Evolutionary conservation across 2,113 vertebrate species (phyloP).

Genomic region (pig (Sus scrofa)): DNA sequence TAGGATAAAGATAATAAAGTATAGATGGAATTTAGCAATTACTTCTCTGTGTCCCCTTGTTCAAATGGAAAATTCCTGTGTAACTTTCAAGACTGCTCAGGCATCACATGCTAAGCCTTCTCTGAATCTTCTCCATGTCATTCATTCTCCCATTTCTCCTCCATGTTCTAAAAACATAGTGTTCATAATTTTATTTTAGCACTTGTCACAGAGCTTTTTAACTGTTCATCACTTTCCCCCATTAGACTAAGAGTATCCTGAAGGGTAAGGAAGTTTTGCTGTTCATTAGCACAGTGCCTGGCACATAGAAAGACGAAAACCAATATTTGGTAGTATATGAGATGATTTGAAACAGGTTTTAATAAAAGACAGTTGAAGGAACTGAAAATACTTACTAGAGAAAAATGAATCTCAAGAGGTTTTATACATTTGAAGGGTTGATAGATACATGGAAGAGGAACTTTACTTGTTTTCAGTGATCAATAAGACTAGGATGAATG

Average conservation of each 20-base stretch:
- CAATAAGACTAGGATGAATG: background rate
- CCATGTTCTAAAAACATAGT: background rate
- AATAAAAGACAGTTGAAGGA: background rate
- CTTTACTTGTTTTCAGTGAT: background rate
- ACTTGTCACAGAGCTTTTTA: background rate
- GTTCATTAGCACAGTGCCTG: background rate
- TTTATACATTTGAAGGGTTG: slow-evolving; percentile 1
- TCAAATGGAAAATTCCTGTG: background rate
- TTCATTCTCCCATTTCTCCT: background rate
- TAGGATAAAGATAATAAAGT: background rate
- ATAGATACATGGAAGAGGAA: background rate
- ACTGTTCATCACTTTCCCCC: background rate
- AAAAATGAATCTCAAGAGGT: background rate
- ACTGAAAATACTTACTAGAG: slow-evolving; percentile 16
- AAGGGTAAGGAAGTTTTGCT: background rate
- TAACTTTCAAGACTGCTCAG: background rate
- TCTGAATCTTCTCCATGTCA: background rate
- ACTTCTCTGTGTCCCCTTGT: background rate
- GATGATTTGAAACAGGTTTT: background rate
- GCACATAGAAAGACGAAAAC: background rate
- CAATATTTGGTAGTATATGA: background rate
- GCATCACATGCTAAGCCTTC: background rate
- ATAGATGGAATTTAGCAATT: background rate
- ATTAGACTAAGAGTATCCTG: background rate
- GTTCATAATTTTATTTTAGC: background rate